A percentile compares a stretch with the other conserved stretches of the same genome.
Conservation (phyloP, 2,113 vertebrate genomes). For the Oostethus manadensis region DNA sequence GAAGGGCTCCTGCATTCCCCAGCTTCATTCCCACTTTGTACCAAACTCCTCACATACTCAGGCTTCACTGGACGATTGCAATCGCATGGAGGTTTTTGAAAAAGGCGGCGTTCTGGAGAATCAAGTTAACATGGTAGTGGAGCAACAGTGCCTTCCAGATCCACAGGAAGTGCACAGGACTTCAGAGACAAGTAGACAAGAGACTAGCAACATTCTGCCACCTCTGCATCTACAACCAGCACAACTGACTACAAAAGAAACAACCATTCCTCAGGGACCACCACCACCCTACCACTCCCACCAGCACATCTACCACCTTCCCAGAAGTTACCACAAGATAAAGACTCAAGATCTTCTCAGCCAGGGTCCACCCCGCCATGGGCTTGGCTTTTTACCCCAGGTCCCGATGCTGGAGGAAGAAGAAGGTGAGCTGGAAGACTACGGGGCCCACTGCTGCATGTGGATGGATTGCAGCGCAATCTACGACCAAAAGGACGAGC, state of each 20-base stretch:
- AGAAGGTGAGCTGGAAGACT: conserved; percentile 76
- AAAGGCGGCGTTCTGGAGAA: conserved; percentile 67
- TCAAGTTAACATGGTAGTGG: conserved; percentile 81
- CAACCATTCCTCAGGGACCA: conserved; percentile 68
- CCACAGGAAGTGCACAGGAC: conserved; percentile 27
- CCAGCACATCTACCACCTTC: conserved; percentile 64
- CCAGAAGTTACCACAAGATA: conserved; percentile 49
- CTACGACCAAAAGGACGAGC: conserved; percentile 88
- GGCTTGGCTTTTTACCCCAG: conserved; percentile 53
- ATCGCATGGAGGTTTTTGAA: conserved; percentile 78
- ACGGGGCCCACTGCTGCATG: conserved; percentile 75
- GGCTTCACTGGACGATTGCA: conserved; percentile 57
- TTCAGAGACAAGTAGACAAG: conserved; percentile 56
- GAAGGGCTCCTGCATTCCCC: conserved; percentile 83
- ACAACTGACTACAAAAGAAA: conserved; percentile 23
- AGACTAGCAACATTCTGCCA: conserved; percentile 55
- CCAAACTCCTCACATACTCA: conserved; percentile 48
- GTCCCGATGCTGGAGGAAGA: conserved; percentile 75
- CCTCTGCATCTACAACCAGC: conserved; percentile 38
- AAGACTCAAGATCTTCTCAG: conserved; percentile 33
- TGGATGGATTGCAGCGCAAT: conserved; percentile 84
- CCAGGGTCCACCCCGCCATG: conserved; percentile 45
- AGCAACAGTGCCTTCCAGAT: conserved; percentile 67
- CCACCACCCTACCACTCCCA: conserved; percentile 84
- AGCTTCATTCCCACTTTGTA: conserved; percentile 49